A percentile compares a stretch with the other conserved stretches of the same genome.
These are phyloP conservation scores for Apostichopus japonicus DNA, from an alignment of 35 echinoderm and acorn worm species.

Conservation along the genomic window DNA sequence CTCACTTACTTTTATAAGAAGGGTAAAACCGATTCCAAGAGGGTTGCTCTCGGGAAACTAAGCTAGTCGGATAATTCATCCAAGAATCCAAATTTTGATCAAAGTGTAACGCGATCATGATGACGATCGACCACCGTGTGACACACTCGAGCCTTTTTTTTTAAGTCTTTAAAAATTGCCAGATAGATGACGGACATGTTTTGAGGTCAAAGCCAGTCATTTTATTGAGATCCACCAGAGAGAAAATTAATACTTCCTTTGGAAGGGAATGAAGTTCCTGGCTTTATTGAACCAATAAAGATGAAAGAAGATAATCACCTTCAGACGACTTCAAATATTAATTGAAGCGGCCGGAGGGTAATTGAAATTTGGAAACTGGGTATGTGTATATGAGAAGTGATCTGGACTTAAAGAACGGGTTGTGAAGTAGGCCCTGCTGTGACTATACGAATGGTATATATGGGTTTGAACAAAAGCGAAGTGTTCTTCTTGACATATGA, in stretches of 20 bases:
- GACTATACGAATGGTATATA: too few relatives aligned
- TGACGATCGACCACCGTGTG: not conserved
- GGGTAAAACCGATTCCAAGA: not conserved
- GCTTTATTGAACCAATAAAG: not conserved
- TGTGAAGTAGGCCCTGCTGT: too few relatives aligned
- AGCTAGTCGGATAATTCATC: not conserved
- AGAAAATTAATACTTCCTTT: conserved; percentile 35
- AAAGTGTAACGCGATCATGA: not conserved
- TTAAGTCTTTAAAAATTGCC: not conserved
- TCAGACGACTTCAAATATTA: conserved; percentile 20
- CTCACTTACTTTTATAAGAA: not conserved
- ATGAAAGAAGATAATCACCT: conserved; percentile 14
- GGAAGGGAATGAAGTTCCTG: conserved; percentile 8
- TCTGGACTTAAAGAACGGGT: too few relatives aligned
- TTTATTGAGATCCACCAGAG: conserved; percentile 5
- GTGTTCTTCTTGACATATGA: too few relatives aligned
- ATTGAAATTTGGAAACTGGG: too few relatives aligned
- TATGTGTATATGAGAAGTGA: too few relatives aligned
- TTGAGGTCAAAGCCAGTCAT: not conserved
- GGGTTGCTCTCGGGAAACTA: not conserved
- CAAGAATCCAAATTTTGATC: not conserved
- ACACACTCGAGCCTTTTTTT: not conserved
- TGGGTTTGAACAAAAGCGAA: too few relatives aligned
- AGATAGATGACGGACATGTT: not conserved
- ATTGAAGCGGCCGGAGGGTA: conserved; percentile 6